Conservation (phyloP, 2,888 invertebrate genomes). For the Ophioninae sp. region DNA sequence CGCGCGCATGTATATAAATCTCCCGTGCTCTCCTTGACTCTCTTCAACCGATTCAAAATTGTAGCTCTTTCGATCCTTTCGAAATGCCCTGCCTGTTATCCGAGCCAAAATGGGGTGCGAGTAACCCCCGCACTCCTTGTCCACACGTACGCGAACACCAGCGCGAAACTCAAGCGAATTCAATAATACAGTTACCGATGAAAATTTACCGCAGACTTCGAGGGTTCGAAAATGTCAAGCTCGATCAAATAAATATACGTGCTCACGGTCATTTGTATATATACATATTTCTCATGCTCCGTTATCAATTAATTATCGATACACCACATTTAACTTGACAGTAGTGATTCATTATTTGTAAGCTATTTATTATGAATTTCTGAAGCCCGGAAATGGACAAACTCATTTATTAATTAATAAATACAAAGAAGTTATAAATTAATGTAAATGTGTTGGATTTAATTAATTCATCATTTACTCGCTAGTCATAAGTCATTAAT, state of each 20-base stretch:
- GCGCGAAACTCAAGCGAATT: slow-evolving; percentile 18
- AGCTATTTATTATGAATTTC: too few species aligned
- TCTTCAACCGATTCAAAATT: slow-evolving; percentile 43
- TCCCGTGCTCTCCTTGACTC: slow-evolving; percentile 26
- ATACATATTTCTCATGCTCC: background rate
- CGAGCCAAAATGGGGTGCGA: slow-evolving; percentile 22
- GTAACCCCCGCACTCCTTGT: background rate
- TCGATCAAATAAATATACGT: slow-evolving; percentile 5
- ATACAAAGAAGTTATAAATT: too few species aligned
- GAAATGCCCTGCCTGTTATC: slow-evolving; percentile 12
- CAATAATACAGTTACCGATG: slow-evolving; percentile 36
- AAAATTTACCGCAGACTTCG: slow-evolving; percentile 39
- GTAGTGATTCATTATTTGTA: too few species aligned
- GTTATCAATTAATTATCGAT: too few species aligned
- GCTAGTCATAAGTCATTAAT: too few species aligned
- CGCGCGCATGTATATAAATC: background rate
- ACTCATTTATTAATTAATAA: too few species aligned
- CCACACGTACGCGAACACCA: slow-evolving; percentile 26
- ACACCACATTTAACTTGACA: too few species aligned
- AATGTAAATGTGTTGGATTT: too few species aligned
- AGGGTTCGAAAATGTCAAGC: slow-evolving; percentile 33
- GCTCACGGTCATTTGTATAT: background rate
- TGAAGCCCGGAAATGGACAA: too few species aligned
- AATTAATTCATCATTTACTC: too few species aligned
- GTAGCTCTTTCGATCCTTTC: slow-evolving; percentile 48